Evolutionary conservation across 1,140 invertebrate species (phyloP).

Genomic region (Pectinophora gossypiella): DNA sequence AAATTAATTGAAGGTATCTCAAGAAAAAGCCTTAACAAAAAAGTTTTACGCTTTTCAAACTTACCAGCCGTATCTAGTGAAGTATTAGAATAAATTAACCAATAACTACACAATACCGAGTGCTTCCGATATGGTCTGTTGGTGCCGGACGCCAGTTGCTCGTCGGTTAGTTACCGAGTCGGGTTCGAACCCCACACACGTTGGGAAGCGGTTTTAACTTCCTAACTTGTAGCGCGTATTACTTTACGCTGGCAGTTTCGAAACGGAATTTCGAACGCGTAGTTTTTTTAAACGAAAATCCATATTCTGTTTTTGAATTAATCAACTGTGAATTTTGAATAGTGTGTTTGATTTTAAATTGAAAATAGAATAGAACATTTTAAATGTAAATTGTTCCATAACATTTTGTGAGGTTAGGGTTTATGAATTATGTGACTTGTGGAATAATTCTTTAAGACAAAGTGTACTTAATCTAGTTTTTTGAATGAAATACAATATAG

Average conservation of each 20-base stretch:
- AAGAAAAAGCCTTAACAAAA: no score
- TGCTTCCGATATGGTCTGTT: conserved; percentile 54
- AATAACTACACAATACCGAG: conserved; percentile 46
- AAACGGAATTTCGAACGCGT: no score
- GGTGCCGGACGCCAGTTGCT: conserved; percentile 57
- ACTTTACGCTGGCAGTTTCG: neutral
- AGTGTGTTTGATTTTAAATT: no score
- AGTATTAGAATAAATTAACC: conserved; percentile 49
- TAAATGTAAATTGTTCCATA: no score
- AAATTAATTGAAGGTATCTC: no score
- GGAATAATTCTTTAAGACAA: neutral
- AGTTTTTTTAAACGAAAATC: neutral
- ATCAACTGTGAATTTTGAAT: neutral
- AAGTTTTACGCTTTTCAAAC: neutral
- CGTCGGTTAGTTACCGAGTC: conserved; percentile 52
- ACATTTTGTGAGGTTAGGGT: no score
- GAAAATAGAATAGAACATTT: no score
- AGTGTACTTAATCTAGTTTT: neutral
- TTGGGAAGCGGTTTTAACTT: conserved; percentile 21
- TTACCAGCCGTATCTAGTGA: conserved; percentile 6
- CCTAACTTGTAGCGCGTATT: neutral
- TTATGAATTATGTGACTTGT: neutral
- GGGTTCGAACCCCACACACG: conserved; percentile 65
- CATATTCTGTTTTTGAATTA: neutral
- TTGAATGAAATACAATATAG: neutral